Conservation (phyloP, 2,888 invertebrate genomes). For the Drosophila yooni region DNA sequence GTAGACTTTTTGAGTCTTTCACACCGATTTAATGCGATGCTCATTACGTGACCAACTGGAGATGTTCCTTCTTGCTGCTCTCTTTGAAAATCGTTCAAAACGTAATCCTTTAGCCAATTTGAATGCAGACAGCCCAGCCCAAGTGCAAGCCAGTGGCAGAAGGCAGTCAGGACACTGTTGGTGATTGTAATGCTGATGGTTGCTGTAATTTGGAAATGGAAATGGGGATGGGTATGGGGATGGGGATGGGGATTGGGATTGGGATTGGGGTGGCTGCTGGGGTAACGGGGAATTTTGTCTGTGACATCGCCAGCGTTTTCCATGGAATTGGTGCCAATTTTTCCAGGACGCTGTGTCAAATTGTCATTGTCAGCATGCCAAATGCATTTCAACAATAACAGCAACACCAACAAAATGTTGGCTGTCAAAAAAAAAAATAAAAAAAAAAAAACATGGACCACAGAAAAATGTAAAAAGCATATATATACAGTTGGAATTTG, state of each 20-base stretch:
- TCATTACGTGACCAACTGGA: constrained; percentile 3
- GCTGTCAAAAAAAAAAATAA: constrained; percentile 27
- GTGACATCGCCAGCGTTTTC: constrained; percentile 76
- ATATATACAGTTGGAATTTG: constrained; percentile 22
- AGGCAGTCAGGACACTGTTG: constrained; percentile 8
- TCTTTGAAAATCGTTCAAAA: constrained; percentile 63
- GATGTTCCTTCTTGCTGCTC: background rate
- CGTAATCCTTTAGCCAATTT: constrained; percentile 78
- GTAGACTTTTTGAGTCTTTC: background rate
- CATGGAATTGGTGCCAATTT: constrained; percentile 82
- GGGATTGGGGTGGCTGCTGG: constrained; percentile 3
- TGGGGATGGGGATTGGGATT: background rate
- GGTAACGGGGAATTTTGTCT: constrained; percentile 22
- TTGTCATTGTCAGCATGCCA: constrained; percentile 84
- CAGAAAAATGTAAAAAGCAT: constrained; percentile 16
- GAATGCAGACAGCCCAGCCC: constrained; percentile 52
- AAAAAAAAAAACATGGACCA: constrained; percentile 7
- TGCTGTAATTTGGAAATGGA: background rate
- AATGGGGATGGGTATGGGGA: background rate
- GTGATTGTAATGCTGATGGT: constrained; percentile 29
- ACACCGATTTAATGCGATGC: constrained; percentile 1
- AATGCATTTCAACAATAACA: constrained; percentile 74
- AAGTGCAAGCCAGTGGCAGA: constrained; percentile 36
- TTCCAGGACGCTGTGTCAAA: constrained; percentile 82
- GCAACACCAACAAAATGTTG: constrained; percentile 42